Percentiles rank a stretch among this genome's conserved stretches.
Evolutionary conservation across 2,797 vertebrate genomes (phyloP).

Genomic region (Sternotherus odoratus): DNA sequence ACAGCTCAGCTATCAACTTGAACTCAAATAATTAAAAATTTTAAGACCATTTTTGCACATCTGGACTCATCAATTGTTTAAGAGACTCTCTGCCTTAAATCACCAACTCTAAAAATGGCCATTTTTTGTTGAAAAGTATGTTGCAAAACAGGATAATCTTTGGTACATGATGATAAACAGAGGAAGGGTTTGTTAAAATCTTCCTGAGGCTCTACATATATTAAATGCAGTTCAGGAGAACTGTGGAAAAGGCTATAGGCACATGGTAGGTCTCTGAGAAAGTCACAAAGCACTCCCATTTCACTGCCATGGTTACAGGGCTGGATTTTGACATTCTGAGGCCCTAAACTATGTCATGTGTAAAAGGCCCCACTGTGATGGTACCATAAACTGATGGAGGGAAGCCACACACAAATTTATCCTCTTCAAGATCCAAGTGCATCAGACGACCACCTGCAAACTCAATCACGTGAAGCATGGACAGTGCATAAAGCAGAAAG

Average conservation of each 20-base stretch:
- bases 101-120: background rate
- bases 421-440: too few species aligned
- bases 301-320: background rate
- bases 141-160: background rate
- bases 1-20: background rate
- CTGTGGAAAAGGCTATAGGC: background rate
- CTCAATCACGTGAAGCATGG: too few species aligned
- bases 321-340: too few species aligned
- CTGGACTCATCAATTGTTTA: background rate
- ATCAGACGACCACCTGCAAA: too few species aligned
- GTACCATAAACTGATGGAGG: too few species aligned
- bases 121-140: background rate
- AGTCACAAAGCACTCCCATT: background rate
- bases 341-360: too few species aligned
- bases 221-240: background rate
- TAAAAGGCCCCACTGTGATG: too few species aligned
- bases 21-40: accelerated
- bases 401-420: too few species aligned
- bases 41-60: background rate
- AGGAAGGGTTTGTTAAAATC: background rate
- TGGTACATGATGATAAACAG: background rate
- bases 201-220: background rate
- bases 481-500: too few species aligned
- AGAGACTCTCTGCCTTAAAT: background rate
- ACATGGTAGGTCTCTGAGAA: background rate